phyloP scores from a whole-genome alignment of 2,797 vertebrate genomes.

The Dryobates pubescens region DNA sequence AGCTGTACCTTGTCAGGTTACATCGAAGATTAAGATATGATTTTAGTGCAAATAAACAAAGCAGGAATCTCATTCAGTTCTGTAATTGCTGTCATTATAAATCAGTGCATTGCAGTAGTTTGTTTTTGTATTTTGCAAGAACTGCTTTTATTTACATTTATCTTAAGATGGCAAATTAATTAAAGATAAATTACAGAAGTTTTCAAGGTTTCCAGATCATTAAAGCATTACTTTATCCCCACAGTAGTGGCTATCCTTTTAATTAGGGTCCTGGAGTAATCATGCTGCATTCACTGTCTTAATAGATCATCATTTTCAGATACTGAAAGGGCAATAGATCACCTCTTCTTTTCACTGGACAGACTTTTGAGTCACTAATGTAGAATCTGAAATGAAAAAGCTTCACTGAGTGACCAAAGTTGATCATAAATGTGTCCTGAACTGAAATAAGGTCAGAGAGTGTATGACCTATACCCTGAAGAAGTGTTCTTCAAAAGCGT shows the following conservation, averaged over 20 bases:
- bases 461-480: neutral
- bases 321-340: neutral
- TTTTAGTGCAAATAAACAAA: neutral
- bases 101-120: neutral
- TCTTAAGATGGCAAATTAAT: neutral
- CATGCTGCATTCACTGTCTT: neutral
- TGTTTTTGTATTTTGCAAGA: neutral
- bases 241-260: neutral
- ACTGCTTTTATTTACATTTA: neutral
- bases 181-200: neutral
- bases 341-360: neutral
- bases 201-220: neutral
- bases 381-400: neutral
- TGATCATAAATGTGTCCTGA: neutral
- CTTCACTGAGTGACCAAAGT: neutral
- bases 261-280: neutral
- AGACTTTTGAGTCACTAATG: neutral
- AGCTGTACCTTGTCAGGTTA: slow-evolving; percentile 2
- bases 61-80: neutral
- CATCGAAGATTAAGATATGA: neutral
- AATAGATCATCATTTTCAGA: neutral
- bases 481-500: neutral
- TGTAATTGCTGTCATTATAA: neutral
- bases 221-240: neutral
- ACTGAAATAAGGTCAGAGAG: neutral